Conservation (phyloP, 2,113 vertebrate genomes). For the Chionodraco myersi region DNA sequence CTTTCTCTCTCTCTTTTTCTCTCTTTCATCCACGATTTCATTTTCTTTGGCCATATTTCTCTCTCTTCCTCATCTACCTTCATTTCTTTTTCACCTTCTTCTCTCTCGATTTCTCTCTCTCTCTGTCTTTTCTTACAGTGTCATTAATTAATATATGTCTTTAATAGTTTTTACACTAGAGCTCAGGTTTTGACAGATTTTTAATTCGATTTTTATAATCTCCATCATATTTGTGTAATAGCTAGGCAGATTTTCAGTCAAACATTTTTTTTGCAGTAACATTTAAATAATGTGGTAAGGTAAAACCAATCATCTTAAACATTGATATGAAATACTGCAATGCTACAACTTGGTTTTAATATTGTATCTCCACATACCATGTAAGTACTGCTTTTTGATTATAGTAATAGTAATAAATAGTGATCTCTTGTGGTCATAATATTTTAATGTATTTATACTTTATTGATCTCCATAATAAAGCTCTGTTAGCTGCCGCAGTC, state of each 20-base stretch:
- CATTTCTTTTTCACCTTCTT: constrained; percentile 17
- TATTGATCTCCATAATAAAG: constrained; percentile 3
- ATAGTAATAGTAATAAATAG: constrained; percentile 11
- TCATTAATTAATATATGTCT: constrained; percentile 53
- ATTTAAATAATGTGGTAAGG: background rate
- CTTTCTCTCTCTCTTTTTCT: constrained; percentile 21
- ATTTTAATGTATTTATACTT: background rate
- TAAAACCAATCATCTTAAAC: background rate
- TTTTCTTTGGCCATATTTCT: constrained; percentile 28
- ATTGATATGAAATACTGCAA: background rate
- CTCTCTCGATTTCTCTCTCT: constrained; percentile 32
- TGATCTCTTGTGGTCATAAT: background rate
- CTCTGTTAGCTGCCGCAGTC: constrained; percentile 40
- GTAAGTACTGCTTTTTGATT: background rate
- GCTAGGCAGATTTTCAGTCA: background rate
- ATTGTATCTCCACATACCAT: constrained; percentile 1
- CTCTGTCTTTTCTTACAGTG: constrained; percentile 46
- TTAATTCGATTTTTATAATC: background rate
- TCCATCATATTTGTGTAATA: background rate
- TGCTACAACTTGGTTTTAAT: background rate
- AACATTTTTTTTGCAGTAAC: constrained; percentile 18
- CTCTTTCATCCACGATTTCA: constrained; percentile 15
- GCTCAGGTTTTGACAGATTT: constrained; percentile 17
- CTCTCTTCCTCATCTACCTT: constrained; percentile 18
- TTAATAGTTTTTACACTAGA: constrained; percentile 29